Percentiles rank a stretch among this genome's conserved stretches.
Evolutionary conservation across 2,797 vertebrate species (phyloP).

Genomic region (Limosa lapponica): DNA sequence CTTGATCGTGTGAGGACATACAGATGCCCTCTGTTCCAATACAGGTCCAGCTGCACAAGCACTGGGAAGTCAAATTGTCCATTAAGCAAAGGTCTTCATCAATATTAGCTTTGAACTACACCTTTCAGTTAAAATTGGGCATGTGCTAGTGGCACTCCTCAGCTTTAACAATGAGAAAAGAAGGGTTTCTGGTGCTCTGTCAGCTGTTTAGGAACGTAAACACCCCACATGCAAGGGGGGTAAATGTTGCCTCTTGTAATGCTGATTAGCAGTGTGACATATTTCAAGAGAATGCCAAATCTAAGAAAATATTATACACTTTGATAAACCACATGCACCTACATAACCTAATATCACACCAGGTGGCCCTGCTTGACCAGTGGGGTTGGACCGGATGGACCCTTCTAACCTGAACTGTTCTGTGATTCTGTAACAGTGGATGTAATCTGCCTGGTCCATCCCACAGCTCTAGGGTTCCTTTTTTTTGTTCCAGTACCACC

Average conservation of each 20-base stretch:
- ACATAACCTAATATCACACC: not conserved
- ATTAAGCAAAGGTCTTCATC: not conserved
- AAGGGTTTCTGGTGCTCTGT: not conserved
- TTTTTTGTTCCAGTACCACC: not conserved
- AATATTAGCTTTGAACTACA: not conserved
- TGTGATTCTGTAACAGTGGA: not conserved
- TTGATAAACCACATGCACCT: not conserved
- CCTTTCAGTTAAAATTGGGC: not conserved
- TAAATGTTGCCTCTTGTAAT: not conserved
- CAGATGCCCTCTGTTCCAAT: fast-evolving
- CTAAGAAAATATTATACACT: not conserved
- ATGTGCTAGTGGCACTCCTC: not conserved
- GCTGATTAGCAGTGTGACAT: not conserved
- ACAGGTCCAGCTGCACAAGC: not conserved
- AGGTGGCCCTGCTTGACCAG: not conserved
- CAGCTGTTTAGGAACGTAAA: not conserved
- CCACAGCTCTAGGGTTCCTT: not conserved
- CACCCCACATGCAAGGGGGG: not conserved
- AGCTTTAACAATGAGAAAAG: not conserved
- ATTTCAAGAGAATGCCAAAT: not conserved
- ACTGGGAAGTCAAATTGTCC: not conserved
- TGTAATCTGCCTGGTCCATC: not conserved
- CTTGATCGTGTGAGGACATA: fast-evolving
- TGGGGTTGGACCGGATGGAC: not conserved
- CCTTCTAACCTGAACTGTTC: not conserved